A percentile compares a stretch with the other conserved stretches of the same genome.
These are phyloP conservation scores for Pristionchus fissidentatus DNA, from an alignment of 2,888 invertebrate species.

Conservation along the genomic window DNA sequence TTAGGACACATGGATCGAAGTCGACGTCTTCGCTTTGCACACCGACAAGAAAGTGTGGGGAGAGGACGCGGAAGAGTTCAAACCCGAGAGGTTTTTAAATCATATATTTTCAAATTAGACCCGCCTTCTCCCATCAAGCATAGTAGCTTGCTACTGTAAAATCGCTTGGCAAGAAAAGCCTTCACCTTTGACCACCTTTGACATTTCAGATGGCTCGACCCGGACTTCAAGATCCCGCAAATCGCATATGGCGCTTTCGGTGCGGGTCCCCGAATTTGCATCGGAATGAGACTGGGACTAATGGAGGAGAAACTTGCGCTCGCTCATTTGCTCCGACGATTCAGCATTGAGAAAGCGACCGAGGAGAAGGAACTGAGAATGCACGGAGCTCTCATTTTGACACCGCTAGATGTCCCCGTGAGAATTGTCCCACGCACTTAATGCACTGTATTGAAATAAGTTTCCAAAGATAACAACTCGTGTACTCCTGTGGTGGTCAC, in stretches of 20 bases:
- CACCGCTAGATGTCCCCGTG: conserved; percentile 18
- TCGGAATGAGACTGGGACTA: conserved; percentile 38
- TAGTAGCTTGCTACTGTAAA: no score
- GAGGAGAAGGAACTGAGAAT: conserved; percentile 29
- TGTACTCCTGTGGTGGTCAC: no score
- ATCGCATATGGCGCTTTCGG: conserved; percentile 40
- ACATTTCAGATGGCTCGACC: conserved; percentile 45
- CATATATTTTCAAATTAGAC: not conserved
- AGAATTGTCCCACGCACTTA: conserved; percentile 32
- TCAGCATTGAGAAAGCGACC: not conserved
- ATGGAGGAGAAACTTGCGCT: conserved; percentile 46
- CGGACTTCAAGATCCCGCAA: not conserved
- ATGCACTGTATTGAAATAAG: no score
- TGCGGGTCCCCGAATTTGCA: conserved; percentile 45
- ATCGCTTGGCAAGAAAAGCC: no score
- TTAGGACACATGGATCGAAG: conserved; percentile 63
- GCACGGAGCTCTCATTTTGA: conserved; percentile 33
- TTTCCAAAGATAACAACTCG: no score
- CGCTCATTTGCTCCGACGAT: conserved; percentile 28
- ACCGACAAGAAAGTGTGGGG: conserved; percentile 69
- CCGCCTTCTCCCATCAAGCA: no score
- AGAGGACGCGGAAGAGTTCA: conserved; percentile 67
- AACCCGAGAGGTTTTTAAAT: conserved; percentile 66
- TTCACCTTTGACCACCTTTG: no score
- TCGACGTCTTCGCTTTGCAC: conserved; percentile 68